Conservation (phyloP, 2,113 vertebrate species). For the Melanerpes formicivorus region DNA sequence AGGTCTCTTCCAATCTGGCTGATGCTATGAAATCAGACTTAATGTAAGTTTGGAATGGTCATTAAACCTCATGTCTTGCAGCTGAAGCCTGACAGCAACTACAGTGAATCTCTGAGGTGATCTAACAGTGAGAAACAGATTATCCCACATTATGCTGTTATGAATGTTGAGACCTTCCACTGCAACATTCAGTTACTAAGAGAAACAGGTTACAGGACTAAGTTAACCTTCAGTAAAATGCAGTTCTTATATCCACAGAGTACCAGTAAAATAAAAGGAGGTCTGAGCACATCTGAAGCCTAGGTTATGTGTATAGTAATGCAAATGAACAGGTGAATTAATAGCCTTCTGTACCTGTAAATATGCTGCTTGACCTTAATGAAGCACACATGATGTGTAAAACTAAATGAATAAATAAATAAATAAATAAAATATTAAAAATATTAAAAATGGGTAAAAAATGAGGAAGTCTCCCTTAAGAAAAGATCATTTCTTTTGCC, state of each 20-base stretch:
- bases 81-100: not conserved
- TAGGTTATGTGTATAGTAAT: not conserved
- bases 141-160: not conserved
- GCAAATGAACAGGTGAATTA: not conserved
- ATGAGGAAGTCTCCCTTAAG: not conserved
- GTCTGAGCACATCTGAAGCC: not conserved
- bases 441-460: not conserved
- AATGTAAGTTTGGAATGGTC: not conserved
- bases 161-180: not conserved
- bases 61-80: not conserved
- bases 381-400: not conserved
- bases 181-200: not conserved
- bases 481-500: not conserved
- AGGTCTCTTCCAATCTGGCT: too few species aligned
- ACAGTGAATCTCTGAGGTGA: not conserved
- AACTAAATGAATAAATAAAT: not conserved
- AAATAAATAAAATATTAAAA: too few species aligned
- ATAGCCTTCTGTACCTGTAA: not conserved
- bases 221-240: not conserved
- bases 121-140: not conserved
- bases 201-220: not conserved
- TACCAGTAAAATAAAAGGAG: not conserved
- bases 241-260: not conserved
- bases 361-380: not conserved
- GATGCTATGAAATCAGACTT: too few species aligned